Evolutionary conservation across 2,797 vertebrate species (phyloP), one percentile per base, ranked within the genome.

Genomic region (Molossus molossus): DNA sequence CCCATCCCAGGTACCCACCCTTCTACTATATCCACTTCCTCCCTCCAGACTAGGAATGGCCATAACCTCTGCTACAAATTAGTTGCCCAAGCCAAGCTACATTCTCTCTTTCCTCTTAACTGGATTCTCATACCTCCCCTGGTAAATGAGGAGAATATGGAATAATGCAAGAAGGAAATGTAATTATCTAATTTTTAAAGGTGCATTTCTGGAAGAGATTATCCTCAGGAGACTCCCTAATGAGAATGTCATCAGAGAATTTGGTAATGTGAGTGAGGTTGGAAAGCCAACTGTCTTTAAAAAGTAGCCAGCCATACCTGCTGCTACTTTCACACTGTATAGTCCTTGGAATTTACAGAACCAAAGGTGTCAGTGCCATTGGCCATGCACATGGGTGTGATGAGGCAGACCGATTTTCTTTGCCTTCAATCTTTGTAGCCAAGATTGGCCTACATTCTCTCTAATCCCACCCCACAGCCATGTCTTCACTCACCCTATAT

Each of bases 401-500:
- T 72, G 88, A 55, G 29, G 69, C 18, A 80, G 80, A 84, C 40
- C 23, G 65, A 53, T 82, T 88, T 84, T 84, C 48, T 7, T 67
- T 87, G 90, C 11, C 40, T 97, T 89, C 3, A 3, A 37, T 79
- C 29, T 88, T 86, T 81, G 91, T 3, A 73, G 76, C 65, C 70
- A 79, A 88, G 48, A 62, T 17, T 88, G 80, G 50, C 18, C 67
- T 50, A 45, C 2, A 53, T 20, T 86, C 48, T 94, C 53, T 55
- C 53, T 82, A 89, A 15, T n/a, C 37, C 81, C 40, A 53, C 29
- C 82, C 75, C 58, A 89, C 8, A 58, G 75, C n/a, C 75, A 84
- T 37, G 50, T 91, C 93, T 80, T 93, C 14, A 98, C 99, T 99
- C 98, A 99, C 99, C 97, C 99, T 98, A 94, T 99, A 99, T 91